Evolutionary conservation across 2,113 vertebrate species (phyloP).

Genomic region (Pachycephala philippinensis): DNA sequence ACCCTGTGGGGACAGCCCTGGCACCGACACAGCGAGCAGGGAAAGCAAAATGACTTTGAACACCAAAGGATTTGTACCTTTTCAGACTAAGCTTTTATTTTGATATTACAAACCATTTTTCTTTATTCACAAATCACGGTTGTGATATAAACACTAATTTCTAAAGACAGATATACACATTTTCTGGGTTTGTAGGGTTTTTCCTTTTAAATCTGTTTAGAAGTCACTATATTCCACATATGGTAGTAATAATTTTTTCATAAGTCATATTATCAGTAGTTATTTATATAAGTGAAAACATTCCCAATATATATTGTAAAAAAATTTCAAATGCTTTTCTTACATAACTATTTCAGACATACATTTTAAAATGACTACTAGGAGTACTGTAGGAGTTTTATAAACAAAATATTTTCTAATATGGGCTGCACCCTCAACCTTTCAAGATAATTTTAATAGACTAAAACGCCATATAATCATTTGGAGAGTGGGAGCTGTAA

Average conservation of each 20-base stretch:
- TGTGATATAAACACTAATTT: conserved; percentile 88
- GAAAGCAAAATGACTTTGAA: conserved; percentile 58
- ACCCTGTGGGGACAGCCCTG: background rate
- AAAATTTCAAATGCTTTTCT: conserved; percentile 77
- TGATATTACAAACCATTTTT: conserved; percentile 87
- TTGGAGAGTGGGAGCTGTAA: conserved; percentile 65
- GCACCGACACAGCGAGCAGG: background rate
- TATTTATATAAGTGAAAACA: conserved; percentile 86
- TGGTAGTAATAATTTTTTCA: conserved; percentile 77
- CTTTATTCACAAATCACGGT: conserved; percentile 86
- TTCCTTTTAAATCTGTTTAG: conserved; percentile 69
- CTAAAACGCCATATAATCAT: conserved; percentile 70
- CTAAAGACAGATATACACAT: conserved; percentile 87
- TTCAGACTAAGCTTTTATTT: conserved; percentile 87
- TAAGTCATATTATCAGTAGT: conserved; percentile 82
- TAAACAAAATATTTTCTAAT: conserved; percentile 70
- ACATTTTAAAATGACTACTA: conserved; percentile 78
- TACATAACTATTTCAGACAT: conserved; percentile 80
- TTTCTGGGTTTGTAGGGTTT: conserved; percentile 78
- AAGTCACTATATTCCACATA: conserved; percentile 82
- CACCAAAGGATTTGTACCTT: conserved; percentile 60
- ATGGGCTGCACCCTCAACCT: conserved; percentile 61
- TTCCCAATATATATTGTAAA: conserved; percentile 82
- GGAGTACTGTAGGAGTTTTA: conserved; percentile 69
- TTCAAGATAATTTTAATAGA: conserved; percentile 65